Base-by-base conservation (phyloP, 2,113 vertebrate genomes). In the Typhlomys cinereus region DNA sequence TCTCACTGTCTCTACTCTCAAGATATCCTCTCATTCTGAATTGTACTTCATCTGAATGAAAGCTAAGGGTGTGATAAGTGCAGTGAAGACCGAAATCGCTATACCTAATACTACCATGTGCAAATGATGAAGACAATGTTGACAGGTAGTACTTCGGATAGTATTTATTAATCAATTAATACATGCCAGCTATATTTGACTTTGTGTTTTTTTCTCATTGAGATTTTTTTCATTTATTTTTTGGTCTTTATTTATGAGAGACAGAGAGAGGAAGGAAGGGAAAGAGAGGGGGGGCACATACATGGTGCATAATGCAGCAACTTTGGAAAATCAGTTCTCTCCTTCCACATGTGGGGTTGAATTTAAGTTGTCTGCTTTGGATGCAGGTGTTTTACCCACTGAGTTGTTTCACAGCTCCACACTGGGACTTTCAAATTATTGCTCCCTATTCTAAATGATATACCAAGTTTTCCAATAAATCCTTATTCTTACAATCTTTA, bases 341-440 rank as follows among this genome's bases (percentile, higher is more conserved):
- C n/a, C n/a, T n/a, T n/a, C n/a, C n/a, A n/a, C n/a, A n/a, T n/a
- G n/a, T n/a, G n/a, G n/a, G n/a, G n/a, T n/a, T n/a, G n/a, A n/a
- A n/a, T n/a, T n/a, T n/a, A n/a, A n/a, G n/a, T n/a, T n/a, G n/a
- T n/a, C n/a, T n/a, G n/a, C n/a, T n/a, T n/a, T n/a, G n/a, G n/a
- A n/a, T n/a, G n/a, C n/a, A n/a, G n/a, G n/a, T n/a, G n/a, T n/a
- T n/a, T n/a, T n/a, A n/a, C n/a, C n/a, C n/a, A n/a, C n/a, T n/a
- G n/a, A n/a, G n/a, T n/a, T n/a, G n/a, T n/a, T n/a, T n/a, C n/a
- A n/a, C n/a, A n/a, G n/a, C n/a, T n/a, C n/a, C n/a, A n/a, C n/a
- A n/a, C 50, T 50, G 70, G 54, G 76, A 8, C 57, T 83, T 95
- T 82, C 80, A 73, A 71, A 59, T 83, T 89, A 75, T 85, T 85